These are phyloP conservation scores for Leptothorax acervorum DNA, from an alignment of 2,888 invertebrate species.

Conservation along the genomic window DNA sequence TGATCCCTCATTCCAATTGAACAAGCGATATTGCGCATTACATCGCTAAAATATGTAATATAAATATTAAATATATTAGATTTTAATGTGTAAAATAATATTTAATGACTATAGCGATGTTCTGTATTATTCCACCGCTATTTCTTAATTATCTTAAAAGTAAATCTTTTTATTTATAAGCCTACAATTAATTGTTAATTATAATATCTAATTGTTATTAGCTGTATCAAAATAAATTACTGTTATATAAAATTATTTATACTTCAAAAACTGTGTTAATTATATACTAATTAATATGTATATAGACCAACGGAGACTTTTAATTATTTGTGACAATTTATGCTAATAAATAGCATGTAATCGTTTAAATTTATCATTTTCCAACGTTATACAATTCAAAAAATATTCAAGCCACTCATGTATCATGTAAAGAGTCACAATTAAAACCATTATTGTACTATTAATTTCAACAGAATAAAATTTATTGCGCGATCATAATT, in stretches of 20 bases:
- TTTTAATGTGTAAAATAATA: neutral
- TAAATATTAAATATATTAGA: too few relatives aligned
- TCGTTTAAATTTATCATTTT: neutral
- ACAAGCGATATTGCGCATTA: neutral
- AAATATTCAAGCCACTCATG: neutral
- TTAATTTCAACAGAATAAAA: neutral
- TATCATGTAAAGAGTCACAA: neutral
- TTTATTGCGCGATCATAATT: neutral
- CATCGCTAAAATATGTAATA: slow-evolving; percentile 19
- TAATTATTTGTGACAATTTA: neutral
- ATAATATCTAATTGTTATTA: neutral
- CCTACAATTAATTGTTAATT: neutral
- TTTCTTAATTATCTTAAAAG: neutral
- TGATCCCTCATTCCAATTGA: neutral
- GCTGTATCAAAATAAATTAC: slow-evolving; percentile 4
- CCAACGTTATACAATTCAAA: neutral
- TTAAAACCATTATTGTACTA: neutral
- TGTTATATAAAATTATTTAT: neutral
- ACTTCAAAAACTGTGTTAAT: neutral
- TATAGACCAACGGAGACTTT: neutral
- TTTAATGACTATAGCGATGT: neutral
- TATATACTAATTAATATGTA: neutral
- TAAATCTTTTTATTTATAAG: neutral
- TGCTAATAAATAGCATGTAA: neutral
- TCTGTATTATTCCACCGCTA: neutral